Evolutionary conservation across 2,888 invertebrate genomes (phyloP), one percentile per base, ranked within the genome.

Genomic region (Lycophotia porphyrea): DNA sequence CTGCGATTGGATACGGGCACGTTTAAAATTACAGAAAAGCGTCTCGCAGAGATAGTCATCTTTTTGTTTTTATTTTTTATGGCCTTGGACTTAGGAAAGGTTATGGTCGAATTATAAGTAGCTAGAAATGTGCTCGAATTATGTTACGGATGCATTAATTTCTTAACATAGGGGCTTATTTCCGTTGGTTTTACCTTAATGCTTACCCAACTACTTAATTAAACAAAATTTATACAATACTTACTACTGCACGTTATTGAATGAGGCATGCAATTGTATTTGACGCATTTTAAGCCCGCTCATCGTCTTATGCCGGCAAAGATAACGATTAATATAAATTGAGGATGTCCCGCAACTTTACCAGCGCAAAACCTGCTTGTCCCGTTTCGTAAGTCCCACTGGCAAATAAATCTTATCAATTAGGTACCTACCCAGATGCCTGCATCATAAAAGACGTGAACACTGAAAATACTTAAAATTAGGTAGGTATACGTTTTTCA

Each of bases 1-100:
- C 92, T 92, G 93, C 88, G 88, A 81, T 85, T 81, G 78, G 88
- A 82, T 72, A 78, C 80, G 80, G 81, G 76, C 83, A 63, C 72
- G 69, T 71, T 76, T 65, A 76, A 78, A 80, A 75, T 65, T 72
- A 69, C 76, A 73, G 71, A 74, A 86, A 78, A 67, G 64, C 79
- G 63, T 70, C 73, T 65, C 72, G 61, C 31, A 63, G 80, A 73
- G 77, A 86, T 78, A 78, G 78, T 71, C 15, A 71, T 66, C 21
- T 58, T 34, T 73, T 72, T 44, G 47, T 66, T 47, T 55, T 42
- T n/a, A n/a, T 55, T 80, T 80, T 83, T 76, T 74, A 65, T 73
- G 73, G 74, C 74, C 74, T 77, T 83, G 70, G 44, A 42, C 64
- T 76, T 72, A 49, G 42, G 61, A 80, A 74, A 71, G 61, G 74